phyloP scores from a whole-genome alignment of 1,140 invertebrate species.

The Acyrthosiphon pisum region DNA sequence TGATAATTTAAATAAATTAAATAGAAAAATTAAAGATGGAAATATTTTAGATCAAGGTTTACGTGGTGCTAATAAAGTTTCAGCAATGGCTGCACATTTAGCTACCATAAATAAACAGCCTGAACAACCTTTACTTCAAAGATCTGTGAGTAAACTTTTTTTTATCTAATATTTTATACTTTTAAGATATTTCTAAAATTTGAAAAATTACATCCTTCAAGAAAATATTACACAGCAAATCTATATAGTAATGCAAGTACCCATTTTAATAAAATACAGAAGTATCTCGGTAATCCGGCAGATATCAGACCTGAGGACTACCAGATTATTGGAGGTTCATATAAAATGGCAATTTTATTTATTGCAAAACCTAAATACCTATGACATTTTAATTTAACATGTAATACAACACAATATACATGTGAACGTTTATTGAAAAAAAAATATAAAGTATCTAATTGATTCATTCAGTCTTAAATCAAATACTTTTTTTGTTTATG shows the following conservation, averaged over 20 bases:
- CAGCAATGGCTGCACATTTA: constrained; percentile 82
- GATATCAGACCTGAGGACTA: too few relatives aligned
- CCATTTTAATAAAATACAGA: background rate
- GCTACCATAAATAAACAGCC: constrained; percentile 71
- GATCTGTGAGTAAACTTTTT: constrained; percentile 35
- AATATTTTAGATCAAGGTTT: constrained; percentile 72
- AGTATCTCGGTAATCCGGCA: too few relatives aligned
- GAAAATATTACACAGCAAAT: background rate
- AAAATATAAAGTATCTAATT: too few relatives aligned
- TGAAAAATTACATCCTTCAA: background rate
- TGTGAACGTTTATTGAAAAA: too few relatives aligned
- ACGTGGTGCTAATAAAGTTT: constrained; percentile 83
- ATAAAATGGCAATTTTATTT: too few relatives aligned
- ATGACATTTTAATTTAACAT: too few relatives aligned
- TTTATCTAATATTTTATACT: background rate
- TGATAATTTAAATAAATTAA: constrained; percentile 78
- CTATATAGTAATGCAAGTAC: background rate
- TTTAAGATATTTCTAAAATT: background rate
- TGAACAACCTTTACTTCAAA: constrained; percentile 61
- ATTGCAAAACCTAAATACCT: too few relatives aligned
- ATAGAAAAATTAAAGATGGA: constrained; percentile 82
- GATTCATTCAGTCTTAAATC: too few relatives aligned
- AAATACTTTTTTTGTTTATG: too few relatives aligned
- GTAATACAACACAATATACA: too few relatives aligned
- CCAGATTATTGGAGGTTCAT: too few relatives aligned